Base-by-base conservation (phyloP, 1,140 invertebrate genomes). In the Eumeta japonica region DNA sequence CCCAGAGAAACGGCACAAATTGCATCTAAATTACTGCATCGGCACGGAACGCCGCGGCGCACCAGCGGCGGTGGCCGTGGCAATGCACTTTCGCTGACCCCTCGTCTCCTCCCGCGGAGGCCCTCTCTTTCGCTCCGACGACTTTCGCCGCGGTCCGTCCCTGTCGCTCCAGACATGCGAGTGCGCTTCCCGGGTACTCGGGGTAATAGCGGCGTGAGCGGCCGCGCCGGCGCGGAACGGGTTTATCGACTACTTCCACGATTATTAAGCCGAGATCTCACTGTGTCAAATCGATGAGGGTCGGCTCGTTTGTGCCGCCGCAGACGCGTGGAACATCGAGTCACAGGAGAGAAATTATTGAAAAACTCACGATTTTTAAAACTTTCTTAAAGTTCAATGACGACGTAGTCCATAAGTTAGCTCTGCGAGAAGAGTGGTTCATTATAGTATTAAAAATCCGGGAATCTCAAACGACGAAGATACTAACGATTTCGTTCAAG, bases 11-110 rank as follows among this genome's bases (percentile, higher is more conserved):
- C 20, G n/a, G 5, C n/a, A 24, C 20, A 24, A 7, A 5, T n/a
- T n/a, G 20, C 20, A 24, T 24, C 20, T 24, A 24, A 24, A 24
- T 24, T n/a, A 5, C 20, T 24, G 20, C 20, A 24, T 24, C 20
- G 5, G 5, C 20, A 24, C n/a, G 5, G 20, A 24, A n/a, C 5
- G n/a, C n/a, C 60, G 61, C 57, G 46, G 57, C 53, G 59, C 52
- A 61, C 46, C n/a, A n/a, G n/a, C n/a, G n/a, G n/a, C n/a, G 41
- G 58, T 52, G 53, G 57, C 61, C 58, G 62, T 58, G 68, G 68
- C 65, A 73, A 73, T 70, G 68, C 62, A 73, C 68, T 73, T 73
- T 73, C 68, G 57, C 65, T 73, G 68, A 73, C 65, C 68, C 62
- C 62, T 55, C 59, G 58, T 57, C 62, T 67, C 59, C 63, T 67